phyloP scores from a whole-genome alignment of 2,888 invertebrate genomes.

The Pseudococcus viburni region DNA sequence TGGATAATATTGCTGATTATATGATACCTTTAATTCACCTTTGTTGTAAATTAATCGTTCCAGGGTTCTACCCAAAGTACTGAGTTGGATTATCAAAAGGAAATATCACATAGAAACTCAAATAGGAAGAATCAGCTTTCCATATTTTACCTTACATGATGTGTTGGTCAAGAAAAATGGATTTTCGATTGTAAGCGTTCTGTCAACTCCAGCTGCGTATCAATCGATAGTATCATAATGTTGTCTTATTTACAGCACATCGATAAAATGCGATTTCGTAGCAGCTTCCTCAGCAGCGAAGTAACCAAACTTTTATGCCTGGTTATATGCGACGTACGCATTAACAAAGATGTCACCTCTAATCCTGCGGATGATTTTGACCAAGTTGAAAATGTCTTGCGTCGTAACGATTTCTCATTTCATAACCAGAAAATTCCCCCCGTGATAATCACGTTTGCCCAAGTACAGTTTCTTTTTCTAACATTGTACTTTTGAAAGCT shows the following conservation, averaged over 20 bases:
- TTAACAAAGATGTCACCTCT: slow-evolving; percentile 81
- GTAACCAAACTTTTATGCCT: slow-evolving; percentile 88
- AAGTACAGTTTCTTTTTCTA: slow-evolving; percentile 75
- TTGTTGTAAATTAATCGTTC: background rate
- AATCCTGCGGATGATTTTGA: slow-evolving; percentile 71
- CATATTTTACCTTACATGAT: slow-evolving; percentile 79
- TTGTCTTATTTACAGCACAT: slow-evolving; percentile 78
- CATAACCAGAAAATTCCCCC: slow-evolving; percentile 80
- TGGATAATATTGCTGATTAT: background rate
- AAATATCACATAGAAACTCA: slow-evolving; percentile 85
- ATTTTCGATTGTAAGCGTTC: slow-evolving; percentile 78
- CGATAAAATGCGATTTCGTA: slow-evolving; percentile 86
- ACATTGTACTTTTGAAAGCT: background rate
- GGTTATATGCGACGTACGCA: slow-evolving; percentile 84
- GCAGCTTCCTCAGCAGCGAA: slow-evolving; percentile 90
- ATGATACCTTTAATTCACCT: background rate
- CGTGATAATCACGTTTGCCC: slow-evolving; percentile 85
- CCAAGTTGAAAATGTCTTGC: slow-evolving; percentile 72
- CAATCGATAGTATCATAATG: background rate
- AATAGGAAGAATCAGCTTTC: slow-evolving; percentile 86
- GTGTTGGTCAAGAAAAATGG: slow-evolving; percentile 86
- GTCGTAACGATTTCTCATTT: slow-evolving; percentile 68
- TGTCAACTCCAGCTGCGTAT: background rate
- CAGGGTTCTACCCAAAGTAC: slow-evolving; percentile 83
- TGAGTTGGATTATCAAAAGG: slow-evolving; percentile 86